Base-by-base conservation (phyloP, 2,888 invertebrate genomes). In the Neria commutata region DNA sequence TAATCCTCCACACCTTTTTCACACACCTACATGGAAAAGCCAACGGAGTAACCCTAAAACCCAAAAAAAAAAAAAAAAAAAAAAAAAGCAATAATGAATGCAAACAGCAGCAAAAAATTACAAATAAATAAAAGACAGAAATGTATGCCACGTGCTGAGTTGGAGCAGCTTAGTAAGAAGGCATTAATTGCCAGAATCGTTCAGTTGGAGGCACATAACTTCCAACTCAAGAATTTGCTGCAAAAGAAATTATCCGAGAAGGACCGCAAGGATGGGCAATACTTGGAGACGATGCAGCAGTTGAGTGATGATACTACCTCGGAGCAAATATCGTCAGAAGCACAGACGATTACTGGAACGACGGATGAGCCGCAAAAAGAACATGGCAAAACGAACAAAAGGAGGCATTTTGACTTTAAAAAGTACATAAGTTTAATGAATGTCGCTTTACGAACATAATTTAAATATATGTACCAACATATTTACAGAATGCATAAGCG, bases 161-260 rank as follows among this genome's bases (percentile, higher is more conserved):
- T 87, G 16, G 78, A 82, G 60, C 69, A 75, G 37, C 75, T 85
- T 3, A 75, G 83, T 14, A 85, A 84, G 78, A 75, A 81, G 87
- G 90, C 91, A 71, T 81, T 95, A 49, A 86, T 92, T 33, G 85
- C 87, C 19, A 87, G 85, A 82, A 85, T 95, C 58, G 80, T 88
- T 37, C 87, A 89, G 70, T 73, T 94, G 48, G 88, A 92, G 81
- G 88, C 90, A 1, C 92, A 94, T 73, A 94, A 92, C 71, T 78
- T 83, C 25, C 94, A 95, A 75, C 77, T 95, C 2, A 89, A 88
- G 79, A 89, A 89, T 76, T 85, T 91, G 49, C 83, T 91, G 23
- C 84, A 83, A 56, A 88, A 86, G 76, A 84, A 81, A 61, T 65
- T 79, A 17, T 70, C 74, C 5, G 74, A 75, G 26, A 72, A 74